phyloP scores from a whole-genome alignment of 2,888 invertebrate species.

The Athalia cordata region DNA sequence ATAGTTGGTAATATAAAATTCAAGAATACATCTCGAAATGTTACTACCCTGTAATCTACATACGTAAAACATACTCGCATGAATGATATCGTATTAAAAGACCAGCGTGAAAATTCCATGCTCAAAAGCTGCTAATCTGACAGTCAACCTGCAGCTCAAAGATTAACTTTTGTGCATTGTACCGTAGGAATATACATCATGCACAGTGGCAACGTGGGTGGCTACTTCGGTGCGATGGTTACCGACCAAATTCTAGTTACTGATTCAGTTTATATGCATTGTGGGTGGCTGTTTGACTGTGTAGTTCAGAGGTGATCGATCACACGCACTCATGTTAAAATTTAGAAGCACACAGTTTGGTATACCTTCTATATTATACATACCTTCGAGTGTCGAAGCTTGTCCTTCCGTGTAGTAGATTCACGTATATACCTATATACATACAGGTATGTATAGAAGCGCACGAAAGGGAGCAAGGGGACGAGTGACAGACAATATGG shows the following conservation, averaged over 20 bases:
- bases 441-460: not conserved
- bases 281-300: constrained; percentile 63
- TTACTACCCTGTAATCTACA: too few relatives aligned
- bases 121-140: too few relatives aligned
- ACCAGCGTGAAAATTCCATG: too few relatives aligned
- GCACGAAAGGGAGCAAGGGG: constrained; percentile 15
- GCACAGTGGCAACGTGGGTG: constrained; percentile 45
- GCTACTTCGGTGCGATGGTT: not conserved
- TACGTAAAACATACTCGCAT: too few relatives aligned
- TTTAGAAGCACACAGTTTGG: constrained; percentile 30
- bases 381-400: constrained; percentile 48
- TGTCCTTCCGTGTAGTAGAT: too few relatives aligned
- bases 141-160: too few relatives aligned
- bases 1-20: not conserved
- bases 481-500: constrained; percentile 38
- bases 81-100: too few relatives aligned
- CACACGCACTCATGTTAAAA: constrained; percentile 59
- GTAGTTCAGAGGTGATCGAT: constrained; percentile 70
- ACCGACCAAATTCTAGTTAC: constrained; percentile 65
- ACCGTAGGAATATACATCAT: not conserved
- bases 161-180: too few relatives aligned
- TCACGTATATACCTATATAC: constrained; percentile 6
- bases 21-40: too few relatives aligned
- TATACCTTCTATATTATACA: constrained; percentile 7
- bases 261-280: constrained; percentile 9